Base-by-base conservation (phyloP, 2,113 vertebrate species). In the Furnarius figulus region DNA sequence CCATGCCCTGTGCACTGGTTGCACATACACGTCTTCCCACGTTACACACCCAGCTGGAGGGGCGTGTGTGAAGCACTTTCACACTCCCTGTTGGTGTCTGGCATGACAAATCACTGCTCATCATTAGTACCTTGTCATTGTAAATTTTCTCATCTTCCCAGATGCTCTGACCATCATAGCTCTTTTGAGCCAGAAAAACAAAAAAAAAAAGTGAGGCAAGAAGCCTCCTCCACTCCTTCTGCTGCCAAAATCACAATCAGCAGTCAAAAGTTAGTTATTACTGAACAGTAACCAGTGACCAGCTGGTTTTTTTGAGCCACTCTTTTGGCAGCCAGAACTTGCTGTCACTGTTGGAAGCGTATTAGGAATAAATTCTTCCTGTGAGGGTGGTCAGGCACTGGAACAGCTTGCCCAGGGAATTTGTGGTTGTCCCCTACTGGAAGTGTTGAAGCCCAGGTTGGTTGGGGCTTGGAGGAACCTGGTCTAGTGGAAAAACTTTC, bases 21-120 rank as follows among this genome's bases (percentile, higher is more conserved):
- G 22, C 55, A 47, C 2, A 0, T 52, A 13, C 9, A 0, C 37
- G 4, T 27, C 52, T 68, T 74, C 18, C 59, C 28, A 12, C 2
- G 0, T 78, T 42, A 21, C n/a, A 77, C 65, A 42, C 58, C 61
- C 66, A 59, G 49, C 35, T 89, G 66, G 74, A 87, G 68, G 62
- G 31, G 25, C 0, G 0, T 4, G 1, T 67, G 65, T 67, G 15
- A 16, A 86, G 25, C 27, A 12, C 14, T 58, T 95, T 10, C 33
- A 14, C 8, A 37, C 49, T 89, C 47, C 30, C 30, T 1, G 0
- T 33, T 86, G 68, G 6, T 8, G 13, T 46, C 79, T 71, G 61
- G 18, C 12, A 2, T 63, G 80, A 67, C 30, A 77, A 80, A 77
- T 67, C 72, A 10, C 55, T 59, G n/a, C 33, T 84, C 35, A 17